Conservation (phyloP, 2,797 vertebrate species). For the Phataginus tetradactyla region DNA sequence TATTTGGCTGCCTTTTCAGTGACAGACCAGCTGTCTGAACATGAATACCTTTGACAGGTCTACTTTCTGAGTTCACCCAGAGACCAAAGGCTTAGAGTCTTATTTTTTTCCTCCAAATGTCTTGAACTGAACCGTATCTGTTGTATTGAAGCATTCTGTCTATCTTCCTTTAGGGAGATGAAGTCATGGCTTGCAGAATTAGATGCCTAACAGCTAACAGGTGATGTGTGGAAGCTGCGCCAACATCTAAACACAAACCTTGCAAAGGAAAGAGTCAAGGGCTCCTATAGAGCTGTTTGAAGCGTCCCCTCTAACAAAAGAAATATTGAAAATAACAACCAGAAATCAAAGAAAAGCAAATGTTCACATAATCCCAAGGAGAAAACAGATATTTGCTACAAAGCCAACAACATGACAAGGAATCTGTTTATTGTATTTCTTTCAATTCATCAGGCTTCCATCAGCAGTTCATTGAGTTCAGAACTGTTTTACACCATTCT, state of each 20-base stretch:
- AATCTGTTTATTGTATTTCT: slow-evolving; percentile 83
- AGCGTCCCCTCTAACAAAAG: slow-evolving; percentile 75
- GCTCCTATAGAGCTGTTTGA: slow-evolving; percentile 73
- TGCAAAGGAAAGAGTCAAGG: slow-evolving; percentile 75
- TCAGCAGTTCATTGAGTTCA: slow-evolving; percentile 82
- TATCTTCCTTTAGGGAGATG: slow-evolving; percentile 85
- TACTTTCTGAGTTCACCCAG: slow-evolving; percentile 73
- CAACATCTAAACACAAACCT: slow-evolving; percentile 77
- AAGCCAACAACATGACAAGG: slow-evolving; percentile 79
- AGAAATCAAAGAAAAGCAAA: slow-evolving; percentile 83
- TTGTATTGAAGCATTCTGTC: slow-evolving; percentile 75
- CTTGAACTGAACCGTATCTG: slow-evolving; percentile 70
- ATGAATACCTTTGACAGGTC: slow-evolving; percentile 75
- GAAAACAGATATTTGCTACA: slow-evolving; percentile 79
- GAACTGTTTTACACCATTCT: slow-evolving; percentile 72
- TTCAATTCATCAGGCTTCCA: slow-evolving; percentile 76
- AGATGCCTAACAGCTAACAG: slow-evolving; percentile 88
- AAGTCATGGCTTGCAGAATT: slow-evolving; percentile 87
- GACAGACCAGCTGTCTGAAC: slow-evolving; percentile 64
- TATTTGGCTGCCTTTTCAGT: slow-evolving; percentile 59
- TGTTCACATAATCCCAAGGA: slow-evolving; percentile 80
- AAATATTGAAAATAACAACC: slow-evolving; percentile 80
- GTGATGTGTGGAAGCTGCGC: slow-evolving; percentile 82
- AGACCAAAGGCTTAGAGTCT: slow-evolving; percentile 61
- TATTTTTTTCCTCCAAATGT: background rate